Evolutionary conservation across 2,888 invertebrate species (phyloP), one percentile per base, ranked within the genome.

Genomic region (Perizoma flavofasciatum): DNA sequence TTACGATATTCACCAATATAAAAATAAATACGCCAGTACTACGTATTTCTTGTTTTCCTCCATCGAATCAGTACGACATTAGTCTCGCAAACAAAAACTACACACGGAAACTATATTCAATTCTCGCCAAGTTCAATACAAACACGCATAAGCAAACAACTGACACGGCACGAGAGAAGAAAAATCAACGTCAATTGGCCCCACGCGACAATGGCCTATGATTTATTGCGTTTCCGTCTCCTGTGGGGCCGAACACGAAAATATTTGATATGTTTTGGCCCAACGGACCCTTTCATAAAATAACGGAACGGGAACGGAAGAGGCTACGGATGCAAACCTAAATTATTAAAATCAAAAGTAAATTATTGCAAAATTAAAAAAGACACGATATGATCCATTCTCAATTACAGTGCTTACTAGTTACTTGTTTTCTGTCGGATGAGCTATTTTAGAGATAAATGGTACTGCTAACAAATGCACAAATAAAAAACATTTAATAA

Each of bases 121-220:
- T 55, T 63, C 40, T 56, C 54, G 51, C 59, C 53, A 49, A 56
- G 57, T 58, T 59, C 55, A 65, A 61, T 60, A 56, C 59, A 66
- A 66, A 68, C 61, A 68, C 60, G 70, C 67, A 68, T 54, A 71
- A 68, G 75, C 66, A 65, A 66, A 61, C 68, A 65, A 69, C 60
- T 66, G 67, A 65, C 62, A 57, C 61, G 66, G 67, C 66, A 57
- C 63, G 69, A 70, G 61, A 69, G 70, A 74, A 80, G 77, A 86
- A 85, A 84, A 85, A 85, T 85, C 83, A 81, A 77, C 82, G 82
- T 81, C 84, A 82, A 88, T 87, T 85, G 87, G 81, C 73, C 78
- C 75, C 75, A 63, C 65, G 78, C 75, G 85, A 85, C 85, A 85
- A 85, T 81, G 78, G 77, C 68, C 78, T 75, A 88, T 86, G 88